phyloP scores from a whole-genome alignment of 2,797 vertebrate species.

The Gobio occitaniae region DNA sequence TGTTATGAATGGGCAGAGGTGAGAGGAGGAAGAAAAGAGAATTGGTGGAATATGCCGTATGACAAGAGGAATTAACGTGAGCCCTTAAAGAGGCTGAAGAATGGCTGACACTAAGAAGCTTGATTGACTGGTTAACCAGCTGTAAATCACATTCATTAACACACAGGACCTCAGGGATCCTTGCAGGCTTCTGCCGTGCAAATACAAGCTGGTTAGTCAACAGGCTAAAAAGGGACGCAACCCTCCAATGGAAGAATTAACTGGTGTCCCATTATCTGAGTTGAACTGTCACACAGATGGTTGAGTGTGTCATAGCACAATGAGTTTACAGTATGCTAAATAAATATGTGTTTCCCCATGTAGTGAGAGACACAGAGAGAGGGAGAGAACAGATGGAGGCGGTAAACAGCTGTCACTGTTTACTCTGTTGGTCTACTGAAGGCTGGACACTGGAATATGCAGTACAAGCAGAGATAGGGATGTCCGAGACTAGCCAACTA shows the following conservation, averaged over 20 bases:
- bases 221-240: conserved; percentile 20
- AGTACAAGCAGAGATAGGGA: not conserved
- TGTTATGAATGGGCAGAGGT: conserved; percentile 58
- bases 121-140: conserved; percentile 62
- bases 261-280: not conserved
- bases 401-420: conserved; percentile 48
- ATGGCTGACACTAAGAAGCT: conserved; percentile 22
- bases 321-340: conserved; percentile 35
- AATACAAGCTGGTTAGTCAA: conserved; percentile 40
- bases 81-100: conserved; percentile 45
- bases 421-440: conserved; percentile 25
- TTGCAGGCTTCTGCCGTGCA: conserved; percentile 15
- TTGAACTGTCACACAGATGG: conserved; percentile 37
- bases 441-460: conserved; percentile 10
- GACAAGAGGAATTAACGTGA: conserved; percentile 59
- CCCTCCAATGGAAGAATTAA: not conserved
- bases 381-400: conserved; percentile 48
- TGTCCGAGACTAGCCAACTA: too few relatives aligned
- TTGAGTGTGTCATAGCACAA: conserved; percentile 21
- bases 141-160: conserved; percentile 56
- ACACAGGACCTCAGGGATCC: conserved; percentile 21
- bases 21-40: conserved; percentile 50
- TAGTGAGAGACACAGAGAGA: conserved; percentile 26
- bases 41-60: conserved; percentile 55
- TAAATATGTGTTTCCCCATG: conserved; percentile 11